phyloP scores from a whole-genome alignment of 64 coral and sea anemone genomes.

The Stichodactyla mertensii region DNA sequence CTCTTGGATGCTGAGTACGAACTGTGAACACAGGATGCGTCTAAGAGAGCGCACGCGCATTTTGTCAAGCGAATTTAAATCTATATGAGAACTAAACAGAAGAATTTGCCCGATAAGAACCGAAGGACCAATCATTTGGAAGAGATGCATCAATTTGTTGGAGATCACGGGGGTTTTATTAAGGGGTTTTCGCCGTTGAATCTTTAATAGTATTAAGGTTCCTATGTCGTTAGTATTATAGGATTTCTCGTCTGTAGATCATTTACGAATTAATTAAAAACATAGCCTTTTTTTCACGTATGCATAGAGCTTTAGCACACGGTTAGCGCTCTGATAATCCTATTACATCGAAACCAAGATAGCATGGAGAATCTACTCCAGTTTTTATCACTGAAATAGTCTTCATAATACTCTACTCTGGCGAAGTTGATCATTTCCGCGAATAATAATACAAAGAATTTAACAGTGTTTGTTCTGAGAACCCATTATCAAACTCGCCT shows the following conservation, averaged over 20 bases:
- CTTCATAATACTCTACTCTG: background rate
- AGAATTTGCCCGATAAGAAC: background rate
- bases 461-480: background rate
- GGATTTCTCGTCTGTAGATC: background rate
- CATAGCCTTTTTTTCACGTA: background rate
- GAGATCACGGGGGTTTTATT: background rate
- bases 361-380: background rate
- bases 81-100: background rate
- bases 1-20: background rate
- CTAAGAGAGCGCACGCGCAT: background rate
- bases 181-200: background rate
- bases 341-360: background rate
- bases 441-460: background rate
- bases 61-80: background rate
- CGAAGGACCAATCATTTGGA: background rate
- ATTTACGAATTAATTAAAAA: background rate
- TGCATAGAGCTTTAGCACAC: background rate
- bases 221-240: background rate
- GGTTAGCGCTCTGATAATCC: background rate
- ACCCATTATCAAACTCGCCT: background rate
- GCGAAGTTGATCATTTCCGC: background rate
- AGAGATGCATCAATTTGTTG: background rate
- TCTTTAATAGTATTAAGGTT: background rate
- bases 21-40: conserved; percentile 4
- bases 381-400: background rate